Evolutionary conservation across 2,797 vertebrate genomes (phyloP), one percentile per base, ranked within the genome.

Genomic region (Acanthurus tractus): DNA sequence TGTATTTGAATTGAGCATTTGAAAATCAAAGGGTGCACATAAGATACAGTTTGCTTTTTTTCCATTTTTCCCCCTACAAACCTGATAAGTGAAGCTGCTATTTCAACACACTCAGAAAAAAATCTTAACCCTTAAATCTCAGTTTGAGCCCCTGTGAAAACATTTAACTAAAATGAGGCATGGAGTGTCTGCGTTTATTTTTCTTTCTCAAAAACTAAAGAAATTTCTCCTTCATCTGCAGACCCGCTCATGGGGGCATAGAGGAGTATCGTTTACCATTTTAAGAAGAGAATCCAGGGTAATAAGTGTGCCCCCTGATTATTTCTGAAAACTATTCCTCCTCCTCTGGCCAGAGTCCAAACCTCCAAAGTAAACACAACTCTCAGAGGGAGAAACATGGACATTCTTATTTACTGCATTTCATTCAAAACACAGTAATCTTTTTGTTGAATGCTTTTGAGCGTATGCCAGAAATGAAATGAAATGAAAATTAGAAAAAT

Each of bases 391-490:
- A 85, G 87, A 91, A 90, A 92, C 90, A 79, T 83, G 86, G 84
- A 95, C 88, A 94, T 93, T 95, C 93, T 93, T 94, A 93, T 94
- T 95, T 95, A 92, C 86, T 78, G 86, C 88, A 81, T 91, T 93
- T 93, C 90, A 83, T 91, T 90, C 81, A 89, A 90, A 94, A 94
- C 83, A 94, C 94, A 95, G 93, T 91, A 82, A 94, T 94, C 88
- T 89, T 93, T 95, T 93, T 95, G 94, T 95, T 70, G 42, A 92
- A 87, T 29, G 54, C 76, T 74, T 86, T 88, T 90, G 91, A 92
- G 72, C 20, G n/a, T 20, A 56, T 62, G 89, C 94, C 93, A 94
- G 84, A 44, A 70, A 49, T 42, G 44, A 49, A 59, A 44, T 17
- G 58, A 61, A 84, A 89, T 74, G 74, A 89, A 93, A 93, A 93